These are phyloP conservation scores for Antheraea pernyi DNA, from an alignment of 1,140 invertebrate species.

Conservation along the genomic window DNA sequence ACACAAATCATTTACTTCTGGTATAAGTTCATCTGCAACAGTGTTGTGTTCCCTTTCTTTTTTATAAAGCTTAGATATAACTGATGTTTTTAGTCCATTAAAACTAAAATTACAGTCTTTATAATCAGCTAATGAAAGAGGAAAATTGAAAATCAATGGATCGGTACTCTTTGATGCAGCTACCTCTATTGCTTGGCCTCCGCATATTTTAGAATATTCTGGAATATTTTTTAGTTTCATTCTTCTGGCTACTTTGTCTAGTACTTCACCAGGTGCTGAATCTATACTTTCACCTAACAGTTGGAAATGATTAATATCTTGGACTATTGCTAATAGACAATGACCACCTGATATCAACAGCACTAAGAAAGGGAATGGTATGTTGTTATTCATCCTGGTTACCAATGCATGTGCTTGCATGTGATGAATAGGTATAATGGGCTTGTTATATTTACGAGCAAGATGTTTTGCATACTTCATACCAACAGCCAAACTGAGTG, in stretches of 20 bases:
- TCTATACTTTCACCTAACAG: slow-evolving; percentile 90
- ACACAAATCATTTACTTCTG: slow-evolving; percentile 90
- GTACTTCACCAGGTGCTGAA: slow-evolving; percentile 93
- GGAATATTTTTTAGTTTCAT: slow-evolving; percentile 91
- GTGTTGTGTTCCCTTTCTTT: slow-evolving; percentile 70
- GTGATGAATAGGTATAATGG: slow-evolving; percentile 97
- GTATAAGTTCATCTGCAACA: slow-evolving; percentile 85
- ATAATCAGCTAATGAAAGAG: slow-evolving; percentile 80
- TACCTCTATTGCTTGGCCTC: slow-evolving; percentile 92
- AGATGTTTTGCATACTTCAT: slow-evolving; percentile 92
- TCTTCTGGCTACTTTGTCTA: slow-evolving; percentile 94
- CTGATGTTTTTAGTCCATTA: slow-evolving; percentile 63
- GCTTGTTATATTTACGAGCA: slow-evolving; percentile 85
- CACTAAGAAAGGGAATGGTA: slow-evolving; percentile 94
- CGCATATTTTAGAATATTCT: slow-evolving; percentile 87
- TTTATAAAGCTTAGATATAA: slow-evolving; percentile 48
- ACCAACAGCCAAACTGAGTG: slow-evolving; percentile 90
- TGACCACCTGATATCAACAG: slow-evolving; percentile 96
- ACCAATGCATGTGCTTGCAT: slow-evolving; percentile 99
- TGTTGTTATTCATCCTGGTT: slow-evolving; percentile 83
- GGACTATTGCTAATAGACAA: slow-evolving; percentile 89
- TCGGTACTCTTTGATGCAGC: slow-evolving; percentile 87
- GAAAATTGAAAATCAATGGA: slow-evolving; percentile 85
- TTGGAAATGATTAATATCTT: slow-evolving; percentile 88
- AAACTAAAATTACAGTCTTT: slow-evolving; percentile 75